phyloP scores from a whole-genome alignment of 2,888 invertebrate species.

The Portevinia maculata region DNA sequence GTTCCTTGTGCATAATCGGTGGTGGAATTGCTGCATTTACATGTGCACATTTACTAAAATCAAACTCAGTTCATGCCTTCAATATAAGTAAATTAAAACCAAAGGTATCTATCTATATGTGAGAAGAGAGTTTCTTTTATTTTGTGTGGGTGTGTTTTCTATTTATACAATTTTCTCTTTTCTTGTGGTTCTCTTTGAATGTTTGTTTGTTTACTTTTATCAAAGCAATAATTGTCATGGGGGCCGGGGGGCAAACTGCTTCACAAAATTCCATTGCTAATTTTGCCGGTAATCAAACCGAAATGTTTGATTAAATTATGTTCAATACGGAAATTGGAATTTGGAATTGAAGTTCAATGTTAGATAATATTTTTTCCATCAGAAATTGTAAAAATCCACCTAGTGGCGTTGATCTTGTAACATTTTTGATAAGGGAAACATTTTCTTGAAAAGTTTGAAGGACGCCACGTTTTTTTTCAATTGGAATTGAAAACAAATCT shows the following conservation, averaged over 20 bases:
- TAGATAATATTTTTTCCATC: too few species aligned
- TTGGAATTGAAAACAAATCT: not conserved
- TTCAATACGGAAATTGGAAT: not conserved
- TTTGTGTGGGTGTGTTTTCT: constrained; percentile 49
- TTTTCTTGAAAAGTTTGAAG: not conserved
- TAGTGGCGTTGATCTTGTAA: too few species aligned
- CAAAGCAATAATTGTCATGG: constrained; percentile 31
- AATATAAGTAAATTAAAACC: constrained; percentile 82
- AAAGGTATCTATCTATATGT: constrained; percentile 29
- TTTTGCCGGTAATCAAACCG: constrained; percentile 34
- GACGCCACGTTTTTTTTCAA: not conserved
- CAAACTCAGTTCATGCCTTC: constrained; percentile 83
- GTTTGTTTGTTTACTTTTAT: constrained; percentile 63
- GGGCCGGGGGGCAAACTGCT: constrained; percentile 16
- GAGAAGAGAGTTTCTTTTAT: constrained; percentile 28
- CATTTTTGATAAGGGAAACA: not conserved
- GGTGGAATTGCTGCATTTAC: constrained; percentile 83
- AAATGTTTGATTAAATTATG: constrained; percentile 17
- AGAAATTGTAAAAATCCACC: too few species aligned
- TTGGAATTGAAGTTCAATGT: constrained; percentile 55
- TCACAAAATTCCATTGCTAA: not conserved
- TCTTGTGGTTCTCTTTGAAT: constrained; percentile 31
- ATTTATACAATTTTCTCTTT: constrained; percentile 46
- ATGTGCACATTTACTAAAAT: constrained; percentile 82
- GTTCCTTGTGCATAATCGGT: constrained; percentile 80